Conservation (phyloP, 2,797 vertebrate genomes). For the Cichlasoma orientale region DNA sequence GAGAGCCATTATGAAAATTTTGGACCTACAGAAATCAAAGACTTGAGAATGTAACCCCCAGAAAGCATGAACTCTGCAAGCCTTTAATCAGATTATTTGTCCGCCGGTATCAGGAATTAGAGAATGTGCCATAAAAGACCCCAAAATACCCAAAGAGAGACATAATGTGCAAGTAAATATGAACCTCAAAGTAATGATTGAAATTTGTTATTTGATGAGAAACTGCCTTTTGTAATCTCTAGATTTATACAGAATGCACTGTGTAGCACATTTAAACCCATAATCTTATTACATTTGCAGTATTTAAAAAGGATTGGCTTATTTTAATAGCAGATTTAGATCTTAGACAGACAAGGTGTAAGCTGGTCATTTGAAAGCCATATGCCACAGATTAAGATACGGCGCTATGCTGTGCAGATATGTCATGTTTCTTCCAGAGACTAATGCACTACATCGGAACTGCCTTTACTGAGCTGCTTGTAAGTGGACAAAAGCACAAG, state of each 20-base stretch:
- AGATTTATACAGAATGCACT: slow-evolving; percentile 21
- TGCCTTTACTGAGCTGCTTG: slow-evolving; percentile 62
- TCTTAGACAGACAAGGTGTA: slow-evolving; percentile 78
- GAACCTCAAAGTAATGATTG: slow-evolving; percentile 26
- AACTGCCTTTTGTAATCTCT: slow-evolving; percentile 25
- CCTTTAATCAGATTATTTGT: slow-evolving; percentile 73
- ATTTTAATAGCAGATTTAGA: slow-evolving; percentile 81
- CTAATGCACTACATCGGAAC: slow-evolving; percentile 62
- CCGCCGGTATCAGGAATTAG: slow-evolving; percentile 38
- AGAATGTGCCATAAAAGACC: slow-evolving; percentile 6
- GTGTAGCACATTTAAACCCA: slow-evolving; percentile 54
- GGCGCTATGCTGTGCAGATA: slow-evolving; percentile 32
- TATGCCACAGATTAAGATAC: slow-evolving; percentile 81
- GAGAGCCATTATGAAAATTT: slow-evolving; percentile 55
- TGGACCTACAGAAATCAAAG: slow-evolving; percentile 62
- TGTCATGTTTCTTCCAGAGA: slow-evolving; percentile 60
- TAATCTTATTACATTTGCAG: slow-evolving; percentile 80
- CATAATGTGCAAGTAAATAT: slow-evolving; percentile 6
- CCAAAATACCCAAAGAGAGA: slow-evolving; percentile 1
- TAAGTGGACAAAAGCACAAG: slow-evolving; percentile 64
- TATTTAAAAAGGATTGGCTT: slow-evolving; percentile 78
- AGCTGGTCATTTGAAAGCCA: slow-evolving; percentile 80
- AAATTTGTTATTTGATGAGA: slow-evolving; percentile 35
- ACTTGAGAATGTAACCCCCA: slow-evolving; percentile 32
- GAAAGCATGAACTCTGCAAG: slow-evolving; percentile 46